phyloP scores from a whole-genome alignment of 2,797 vertebrate species.

The Sebastolobus altivelis region DNA sequence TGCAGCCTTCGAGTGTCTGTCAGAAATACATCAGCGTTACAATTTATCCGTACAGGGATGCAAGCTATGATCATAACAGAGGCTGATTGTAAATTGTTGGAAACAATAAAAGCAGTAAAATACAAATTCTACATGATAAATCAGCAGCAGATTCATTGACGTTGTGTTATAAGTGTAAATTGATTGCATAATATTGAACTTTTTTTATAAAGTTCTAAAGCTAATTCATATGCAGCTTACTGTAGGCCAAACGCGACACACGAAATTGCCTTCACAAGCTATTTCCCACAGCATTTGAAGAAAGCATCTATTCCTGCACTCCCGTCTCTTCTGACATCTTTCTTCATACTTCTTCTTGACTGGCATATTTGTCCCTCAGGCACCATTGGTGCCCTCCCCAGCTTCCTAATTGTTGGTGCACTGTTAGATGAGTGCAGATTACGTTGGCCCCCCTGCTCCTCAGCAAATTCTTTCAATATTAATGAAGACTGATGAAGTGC shows the following conservation, averaged over 20 bases:
- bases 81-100: constrained; percentile 1
- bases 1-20: constrained; percentile 6
- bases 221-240: neutral
- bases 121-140: neutral
- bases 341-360: constrained; percentile 72
- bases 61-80: constrained; percentile 1
- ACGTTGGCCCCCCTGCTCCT: constrained; percentile 72
- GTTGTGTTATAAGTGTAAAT: neutral
- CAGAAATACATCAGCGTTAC: constrained; percentile 4
- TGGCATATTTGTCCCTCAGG: constrained; percentile 79
- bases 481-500: constrained; percentile 91
- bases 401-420: constrained; percentile 77
- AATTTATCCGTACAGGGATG: neutral
- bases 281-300: constrained; percentile 36
- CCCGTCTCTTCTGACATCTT: constrained; percentile 60
- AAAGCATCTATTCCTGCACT: constrained; percentile 36
- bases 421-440: constrained; percentile 79
- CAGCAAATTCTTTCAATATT: constrained; percentile 84
- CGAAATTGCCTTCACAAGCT: neutral
- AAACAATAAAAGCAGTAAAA: neutral
- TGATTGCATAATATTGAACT: neutral
- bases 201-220: neutral
- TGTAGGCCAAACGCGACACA: neutral
- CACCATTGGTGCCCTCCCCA: constrained; percentile 64
- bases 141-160: neutral